phyloP scores from a whole-genome alignment of 2,797 vertebrate species.

The Anguilla obscura region DNA sequence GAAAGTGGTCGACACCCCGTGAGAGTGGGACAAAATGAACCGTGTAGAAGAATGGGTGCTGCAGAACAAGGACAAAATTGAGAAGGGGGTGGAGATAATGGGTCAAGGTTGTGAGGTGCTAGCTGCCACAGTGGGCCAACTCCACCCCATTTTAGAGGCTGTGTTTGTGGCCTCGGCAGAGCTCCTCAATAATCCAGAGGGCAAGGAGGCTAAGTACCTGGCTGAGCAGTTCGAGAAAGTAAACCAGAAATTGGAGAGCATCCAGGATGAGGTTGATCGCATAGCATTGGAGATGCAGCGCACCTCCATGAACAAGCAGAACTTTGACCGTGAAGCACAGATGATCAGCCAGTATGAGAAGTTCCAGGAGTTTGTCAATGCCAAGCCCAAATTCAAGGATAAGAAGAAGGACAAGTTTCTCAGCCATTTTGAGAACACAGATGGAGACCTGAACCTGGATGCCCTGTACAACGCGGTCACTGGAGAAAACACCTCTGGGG shows the following conservation, averaged over 20 bases:
- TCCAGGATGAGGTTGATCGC: slow-evolving; percentile 68
- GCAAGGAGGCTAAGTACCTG: slow-evolving; percentile 73
- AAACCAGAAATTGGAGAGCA: slow-evolving; percentile 70
- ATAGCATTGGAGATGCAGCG: slow-evolving; percentile 66
- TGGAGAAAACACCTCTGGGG: slow-evolving; percentile 64
- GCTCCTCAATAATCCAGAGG: slow-evolving; percentile 72
- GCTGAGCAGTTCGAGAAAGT: slow-evolving; percentile 70
- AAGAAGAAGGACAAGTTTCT: slow-evolving; percentile 78
- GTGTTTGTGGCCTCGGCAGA: slow-evolving; percentile 72
- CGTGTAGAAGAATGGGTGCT: slow-evolving; percentile 74
- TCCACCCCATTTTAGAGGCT: slow-evolving; percentile 76
- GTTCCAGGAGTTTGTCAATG: slow-evolving; percentile 76
- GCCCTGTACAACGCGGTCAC: slow-evolving; percentile 71
- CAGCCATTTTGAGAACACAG: slow-evolving; percentile 71
- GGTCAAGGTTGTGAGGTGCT: slow-evolving; percentile 74
- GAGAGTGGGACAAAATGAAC: slow-evolving; percentile 64
- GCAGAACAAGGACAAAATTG: slow-evolving; percentile 74
- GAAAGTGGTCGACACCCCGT: slow-evolving; percentile 32
- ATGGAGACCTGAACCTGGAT: slow-evolving; percentile 71
- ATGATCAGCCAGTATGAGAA: slow-evolving; percentile 79
- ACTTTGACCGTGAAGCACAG: slow-evolving; percentile 73
- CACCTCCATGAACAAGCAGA: slow-evolving; percentile 74
- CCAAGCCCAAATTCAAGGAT: slow-evolving; percentile 71
- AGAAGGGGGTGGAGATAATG: slow-evolving; percentile 78
- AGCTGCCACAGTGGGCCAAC: slow-evolving; percentile 74